Conservation (phyloP, 1,140 invertebrate species). For the Zaprionus inermis region DNA sequence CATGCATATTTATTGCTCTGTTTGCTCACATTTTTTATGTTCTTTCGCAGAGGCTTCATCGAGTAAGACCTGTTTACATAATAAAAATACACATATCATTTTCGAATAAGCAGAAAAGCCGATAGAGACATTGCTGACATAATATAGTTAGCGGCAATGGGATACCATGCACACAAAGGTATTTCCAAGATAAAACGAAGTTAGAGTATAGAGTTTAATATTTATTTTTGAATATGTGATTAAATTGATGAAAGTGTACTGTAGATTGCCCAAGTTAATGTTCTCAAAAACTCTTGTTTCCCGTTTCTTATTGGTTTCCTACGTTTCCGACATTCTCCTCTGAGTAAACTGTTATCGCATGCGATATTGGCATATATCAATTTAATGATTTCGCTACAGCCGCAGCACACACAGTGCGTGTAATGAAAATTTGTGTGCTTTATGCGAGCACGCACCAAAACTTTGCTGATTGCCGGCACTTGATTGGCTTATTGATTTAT, state of each 20-base stretch:
- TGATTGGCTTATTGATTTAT: constrained; percentile 68
- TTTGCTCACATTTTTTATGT: constrained; percentile 11
- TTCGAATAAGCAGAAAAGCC: background rate
- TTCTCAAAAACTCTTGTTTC: background rate
- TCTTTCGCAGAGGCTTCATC: background rate
- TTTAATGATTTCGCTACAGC: constrained; percentile 27
- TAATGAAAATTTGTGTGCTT: constrained; percentile 61
- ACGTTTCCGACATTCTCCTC: background rate
- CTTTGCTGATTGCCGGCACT: constrained; percentile 53
- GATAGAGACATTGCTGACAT: background rate
- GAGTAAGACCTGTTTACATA: background rate
- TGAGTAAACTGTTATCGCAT: constrained; percentile 18
- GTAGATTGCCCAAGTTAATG: background rate
- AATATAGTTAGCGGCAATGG: too few relatives aligned
- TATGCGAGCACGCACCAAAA: constrained; percentile 36
- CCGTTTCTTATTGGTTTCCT: background rate
- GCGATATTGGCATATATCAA: constrained; percentile 43
- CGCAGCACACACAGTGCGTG: constrained; percentile 30
- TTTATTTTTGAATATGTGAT: background rate
- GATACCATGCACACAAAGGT: background rate
- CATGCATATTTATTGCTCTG: constrained; percentile 29
- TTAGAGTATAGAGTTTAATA: background rate
- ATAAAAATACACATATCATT: background rate
- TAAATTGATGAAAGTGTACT: too few relatives aligned
- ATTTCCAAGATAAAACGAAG: background rate